Evolutionary conservation across 1,140 invertebrate genomes (phyloP), one percentile per base, ranked within the genome.

Genomic region (Yoshiicerus persimilis): DNA sequence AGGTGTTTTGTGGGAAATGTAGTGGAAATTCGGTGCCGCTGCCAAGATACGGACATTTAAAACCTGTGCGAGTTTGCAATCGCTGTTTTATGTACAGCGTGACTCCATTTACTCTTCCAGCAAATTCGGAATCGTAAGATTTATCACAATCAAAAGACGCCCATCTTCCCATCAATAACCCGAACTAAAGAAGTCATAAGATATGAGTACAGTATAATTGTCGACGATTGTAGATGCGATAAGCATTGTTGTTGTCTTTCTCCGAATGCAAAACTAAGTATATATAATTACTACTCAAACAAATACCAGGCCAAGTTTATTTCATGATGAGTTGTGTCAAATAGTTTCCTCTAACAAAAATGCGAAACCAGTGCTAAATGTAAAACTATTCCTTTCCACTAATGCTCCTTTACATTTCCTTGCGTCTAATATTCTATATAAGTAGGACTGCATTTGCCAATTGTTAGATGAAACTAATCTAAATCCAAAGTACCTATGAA

Each of bases 1-100:
- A 97, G 94, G 97, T 99, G 23, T 99, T 98, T 92, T 99, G 98
- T 93, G 96, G 96, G 4, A 95, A 97, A 39, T 99, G 98, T 92
- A 98, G 97, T 89, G 95, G 96, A 16, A 97, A 98, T 92, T 97
- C 96, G 86, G 97, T 98, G 23, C 97, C 98, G 25, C 93, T 99
- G 85, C 97, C 97, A 4, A 96, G 97, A 90, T 99, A 96, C 93
- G 98, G 98, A 11, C 96, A 98, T 89, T 93, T 95, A 80, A 98
- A 97, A 92, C 97, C 98, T 5, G 98, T 99, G 0, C 94, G 98
- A 77, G 98, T 99, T 1, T 99, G 98, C 92, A 98, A 98, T 91
- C 95, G 96, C 87, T 99, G 98, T 93, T 98, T 96, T 92, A 93
- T 95, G 70, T 95, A 95, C 91, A 94, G 95, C 91, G 94, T 95